Evolutionary conservation across 2,888 invertebrate species (phyloP), one percentile per base, ranked within the genome.

Genomic region (Diabrotica balteata): DNA sequence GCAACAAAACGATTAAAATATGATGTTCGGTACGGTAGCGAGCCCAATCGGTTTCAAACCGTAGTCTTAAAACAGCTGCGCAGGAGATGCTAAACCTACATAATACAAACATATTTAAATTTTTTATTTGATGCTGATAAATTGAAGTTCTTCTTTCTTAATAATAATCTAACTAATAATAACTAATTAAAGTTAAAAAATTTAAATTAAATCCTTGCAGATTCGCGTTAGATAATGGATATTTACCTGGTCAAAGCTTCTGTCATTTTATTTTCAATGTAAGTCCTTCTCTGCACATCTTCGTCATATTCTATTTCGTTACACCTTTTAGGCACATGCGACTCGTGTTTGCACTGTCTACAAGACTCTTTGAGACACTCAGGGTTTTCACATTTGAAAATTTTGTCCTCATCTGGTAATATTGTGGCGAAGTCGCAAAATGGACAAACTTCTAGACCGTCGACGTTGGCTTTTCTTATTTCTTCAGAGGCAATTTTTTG

Each of bases 351-450:
- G 72, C 89, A 89, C 57, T 80, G 63, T 73, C 88, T 82, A 80
- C 89, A 89, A 2, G 87, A 85, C 74, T 88, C 87, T 75, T 85
- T 86, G 72, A 85, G 81, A 74, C 89, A 89, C 10, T 86, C 85
- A 0, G 82, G 80, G 78, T 88, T 88, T 42, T 84, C 81, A 75
- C 89, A 89, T 52, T 82, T 84, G 74, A 89, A 87, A 7, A 88
- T 80, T 72, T 81, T 83, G 64, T 84, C 81, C 42, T 80, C 76
- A 9, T 80, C 77, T 5, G 79, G 70, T n/a, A 86, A 84, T 68
- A 88, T 85, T 66, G 84, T 85, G 43, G 85, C 85, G 78, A 85
- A 88, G 64, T 85, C 84, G 78, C 89, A 89, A 77, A 86, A 87
- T 6, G 88, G 88, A 77, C 89, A 89, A 8, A 80, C 80, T 66